These are phyloP conservation scores for Eulithis prunata DNA, from an alignment of 2,888 invertebrate species.

Conservation along the genomic window DNA sequence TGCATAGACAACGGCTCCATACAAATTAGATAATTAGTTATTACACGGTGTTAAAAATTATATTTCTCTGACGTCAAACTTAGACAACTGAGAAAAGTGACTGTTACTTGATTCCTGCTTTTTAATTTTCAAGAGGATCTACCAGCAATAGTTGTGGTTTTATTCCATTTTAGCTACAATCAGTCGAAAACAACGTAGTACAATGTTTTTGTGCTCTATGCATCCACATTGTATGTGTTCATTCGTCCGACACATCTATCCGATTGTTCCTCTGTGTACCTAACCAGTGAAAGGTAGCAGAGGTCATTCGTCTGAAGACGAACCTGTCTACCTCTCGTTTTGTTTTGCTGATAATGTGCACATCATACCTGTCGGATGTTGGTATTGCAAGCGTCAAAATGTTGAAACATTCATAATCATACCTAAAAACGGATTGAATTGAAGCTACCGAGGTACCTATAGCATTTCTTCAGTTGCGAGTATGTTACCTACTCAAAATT, in stretches of 20 bases:
- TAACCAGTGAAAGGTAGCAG: constrained; percentile 43
- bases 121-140: no score
- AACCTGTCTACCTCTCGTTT: constrained; percentile 22
- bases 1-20: constrained; percentile 3
- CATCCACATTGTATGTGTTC: constrained; percentile 39
- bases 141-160: not conserved
- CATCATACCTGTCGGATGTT: not conserved
- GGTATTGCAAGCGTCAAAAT: no score
- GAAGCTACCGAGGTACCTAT: no score
- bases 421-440: no score
- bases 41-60: constrained; percentile 2
- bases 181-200: constrained; percentile 14
- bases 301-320: constrained; percentile 42
- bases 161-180: constrained; percentile 2
- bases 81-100: not conserved
- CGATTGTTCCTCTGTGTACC: constrained; percentile 30
- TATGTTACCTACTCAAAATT: no score
- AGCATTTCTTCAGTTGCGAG: no score
- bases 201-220: constrained; percentile 23
- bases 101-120: no score
- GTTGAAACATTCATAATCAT: no score
- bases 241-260: constrained; percentile 41
- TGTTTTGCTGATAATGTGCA: constrained; percentile 19
- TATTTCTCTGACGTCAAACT: not conserved
- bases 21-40: constrained; percentile 11